Conservation (phyloP, 1,140 invertebrate genomes). For the Drosophila albomicans region DNA sequence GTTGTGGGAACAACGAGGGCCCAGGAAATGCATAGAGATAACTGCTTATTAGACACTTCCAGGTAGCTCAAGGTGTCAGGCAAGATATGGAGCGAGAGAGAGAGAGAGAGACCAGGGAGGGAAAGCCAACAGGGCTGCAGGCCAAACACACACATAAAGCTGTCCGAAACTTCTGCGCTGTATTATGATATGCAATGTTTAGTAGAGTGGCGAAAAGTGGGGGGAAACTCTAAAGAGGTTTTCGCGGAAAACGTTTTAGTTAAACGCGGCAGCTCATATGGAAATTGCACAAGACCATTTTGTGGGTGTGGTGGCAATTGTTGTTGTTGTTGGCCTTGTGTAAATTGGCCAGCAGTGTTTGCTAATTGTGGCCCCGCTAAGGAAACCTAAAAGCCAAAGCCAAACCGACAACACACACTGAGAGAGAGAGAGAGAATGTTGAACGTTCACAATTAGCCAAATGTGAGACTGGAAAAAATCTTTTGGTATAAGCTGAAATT, state of each 20-base stretch:
- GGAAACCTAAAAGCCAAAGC: conserved; percentile 30
- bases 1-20: conserved; percentile 5
- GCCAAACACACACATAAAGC: conserved; percentile 1
- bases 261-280: conserved; percentile 8
- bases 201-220: too few species aligned
- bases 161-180: conserved; percentile 8
- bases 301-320: conserved; percentile 24
- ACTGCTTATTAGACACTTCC: conserved; percentile 9
- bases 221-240: background rate
- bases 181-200: conserved; percentile 12
- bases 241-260: conserved; percentile 26
- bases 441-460: conserved; percentile 63
- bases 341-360: conserved; percentile 64
- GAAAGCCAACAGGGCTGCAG: background rate
- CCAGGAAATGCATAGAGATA: conserved; percentile 17
- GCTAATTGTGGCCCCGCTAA: conserved; percentile 67
- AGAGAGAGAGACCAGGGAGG: background rate
- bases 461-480: conserved; percentile 50
- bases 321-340: conserved; percentile 62
- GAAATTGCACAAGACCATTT: conserved; percentile 22
- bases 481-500: conserved; percentile 15
- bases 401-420: conserved; percentile 48
- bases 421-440: conserved; percentile 5
- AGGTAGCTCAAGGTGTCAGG: background rate
- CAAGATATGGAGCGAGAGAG: too few species aligned